Evolutionary conservation across 2,113 vertebrate species (phyloP), one percentile per base, ranked within the genome.

Genomic region (Solenodon paradoxus): DNA sequence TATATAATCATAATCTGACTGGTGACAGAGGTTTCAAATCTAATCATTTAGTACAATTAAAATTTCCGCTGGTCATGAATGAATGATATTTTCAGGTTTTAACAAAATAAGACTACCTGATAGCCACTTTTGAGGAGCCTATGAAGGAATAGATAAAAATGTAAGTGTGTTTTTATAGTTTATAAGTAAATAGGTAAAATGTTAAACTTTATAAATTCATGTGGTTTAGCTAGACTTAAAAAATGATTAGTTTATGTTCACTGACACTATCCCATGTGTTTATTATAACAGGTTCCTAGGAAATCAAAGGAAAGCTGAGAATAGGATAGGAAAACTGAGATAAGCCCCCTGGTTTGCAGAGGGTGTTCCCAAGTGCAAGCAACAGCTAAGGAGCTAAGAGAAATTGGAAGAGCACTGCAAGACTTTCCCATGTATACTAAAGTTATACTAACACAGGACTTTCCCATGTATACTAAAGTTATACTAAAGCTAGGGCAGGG

Each of bases 401-500:
- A 53, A 49, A 5, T 42, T 45, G 83, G 40, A 28, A 57, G 22
- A 40, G 10, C 4, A 47, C 5, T 16, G 61, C 9, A 5, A 4
- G 15, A 53, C 45, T 47, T 28, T 20, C 7, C 24, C 7, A 5
- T 5, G 1, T 4, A 0, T 42, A 49, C 11, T 61, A 0, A 15
- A 63, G 35, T 17, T n/a, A n/a, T n/a, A n/a, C n/a, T n/a, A n/a
- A n/a, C 24, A 57, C 8, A 4, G 5, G 11, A 53, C 32, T 40
- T 20, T 26, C 10, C 28, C 4, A 13, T 7, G 0, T 4, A 0
- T 42, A 49, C 11, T 61, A 0, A 15, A 63, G 35, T 17, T n/a
- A n/a, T n/a, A n/a, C n/a, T n/a, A n/a, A n/a, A 1, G 35, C 32
- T 6, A 11, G 12, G 3, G 47, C 28, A 38, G 6, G 24, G 7